Conservation (phyloP, 2,797 vertebrate genomes). For the Sebastes vulpes region DNA sequence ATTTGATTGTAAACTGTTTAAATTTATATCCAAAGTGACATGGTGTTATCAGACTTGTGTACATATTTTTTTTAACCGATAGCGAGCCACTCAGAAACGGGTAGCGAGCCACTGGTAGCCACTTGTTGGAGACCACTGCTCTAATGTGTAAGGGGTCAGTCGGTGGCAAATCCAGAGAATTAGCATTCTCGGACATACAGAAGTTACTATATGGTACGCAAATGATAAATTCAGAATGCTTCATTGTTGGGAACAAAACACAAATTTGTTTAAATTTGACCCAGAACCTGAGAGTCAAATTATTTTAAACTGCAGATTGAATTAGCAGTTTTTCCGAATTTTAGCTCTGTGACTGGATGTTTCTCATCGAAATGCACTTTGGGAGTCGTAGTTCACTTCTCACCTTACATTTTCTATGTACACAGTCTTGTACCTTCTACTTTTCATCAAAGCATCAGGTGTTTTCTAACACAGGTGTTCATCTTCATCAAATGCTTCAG, state of each 20-base stretch:
- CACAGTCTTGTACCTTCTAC: not conserved
- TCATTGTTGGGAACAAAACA: not conserved
- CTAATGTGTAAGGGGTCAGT: not conserved
- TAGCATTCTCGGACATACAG: not conserved
- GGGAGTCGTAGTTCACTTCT: not conserved
- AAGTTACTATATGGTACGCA: not conserved
- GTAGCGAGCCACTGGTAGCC: no score
- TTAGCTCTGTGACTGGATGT: not conserved
- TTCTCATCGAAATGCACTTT: not conserved
- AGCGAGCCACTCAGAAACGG: no score
- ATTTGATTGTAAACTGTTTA: no score
- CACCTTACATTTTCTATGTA: not conserved
- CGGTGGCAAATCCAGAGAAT: not conserved
- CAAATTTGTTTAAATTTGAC: not conserved
- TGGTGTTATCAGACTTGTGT: no score
- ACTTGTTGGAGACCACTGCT: not conserved
- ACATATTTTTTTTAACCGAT: no score
- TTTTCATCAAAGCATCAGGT: not conserved
- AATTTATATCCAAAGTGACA: no score
- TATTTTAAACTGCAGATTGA: not conserved
- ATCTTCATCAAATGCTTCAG: not conserved
- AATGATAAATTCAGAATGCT: not conserved
- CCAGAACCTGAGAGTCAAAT: not conserved
- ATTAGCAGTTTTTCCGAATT: not conserved
- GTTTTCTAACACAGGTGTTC: not conserved